Evolutionary conservation across 2,797 vertebrate species (phyloP).

Genomic region (Microchirus variegatus): DNA sequence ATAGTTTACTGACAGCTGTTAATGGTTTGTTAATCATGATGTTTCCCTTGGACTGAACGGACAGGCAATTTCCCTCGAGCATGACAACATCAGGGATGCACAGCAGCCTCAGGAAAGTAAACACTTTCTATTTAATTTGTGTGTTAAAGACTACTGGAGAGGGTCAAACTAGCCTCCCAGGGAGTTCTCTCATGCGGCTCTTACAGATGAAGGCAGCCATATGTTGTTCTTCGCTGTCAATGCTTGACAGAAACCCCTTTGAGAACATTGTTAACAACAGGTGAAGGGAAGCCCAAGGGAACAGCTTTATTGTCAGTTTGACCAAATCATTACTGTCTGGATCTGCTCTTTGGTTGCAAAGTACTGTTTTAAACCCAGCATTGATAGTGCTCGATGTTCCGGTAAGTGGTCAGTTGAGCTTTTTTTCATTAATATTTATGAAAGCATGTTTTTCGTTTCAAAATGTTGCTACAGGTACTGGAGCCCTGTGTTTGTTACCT

Average conservation of each 20-base stretch:
- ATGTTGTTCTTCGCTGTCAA: conserved; percentile 64
- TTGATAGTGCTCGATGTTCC: neutral
- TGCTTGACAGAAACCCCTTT: conserved; percentile 57
- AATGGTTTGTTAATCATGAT: conserved; percentile 38
- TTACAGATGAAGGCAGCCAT: conserved; percentile 65
- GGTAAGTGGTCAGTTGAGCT: no score
- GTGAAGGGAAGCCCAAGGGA: conserved; percentile 58
- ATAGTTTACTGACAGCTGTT: conserved; percentile 52
- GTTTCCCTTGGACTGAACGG: conserved; percentile 29
- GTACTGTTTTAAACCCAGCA: neutral
- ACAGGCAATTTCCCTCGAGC: conserved; percentile 39
- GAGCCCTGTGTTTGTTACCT: no score
- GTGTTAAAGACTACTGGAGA: conserved; percentile 47
- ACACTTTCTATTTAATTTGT: conserved; percentile 65
- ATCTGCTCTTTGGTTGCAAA: conserved; percentile 17
- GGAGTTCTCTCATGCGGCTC: conserved; percentile 48
- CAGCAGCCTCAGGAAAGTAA: conserved; percentile 47
- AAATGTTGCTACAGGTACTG: no score
- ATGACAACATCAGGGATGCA: conserved; percentile 36
- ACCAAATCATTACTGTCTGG: conserved; percentile 42
- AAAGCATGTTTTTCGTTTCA: no score
- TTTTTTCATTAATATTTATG: no score
- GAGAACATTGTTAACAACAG: conserved; percentile 67
- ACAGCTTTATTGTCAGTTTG: conserved; percentile 55
- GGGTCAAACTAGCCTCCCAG: conserved; percentile 67